A percentile compares a stretch with the other conserved stretches of the same genome.
phyloP scores from a whole-genome alignment of 2,113 vertebrate species.

The Triplophysa siluroides region DNA sequence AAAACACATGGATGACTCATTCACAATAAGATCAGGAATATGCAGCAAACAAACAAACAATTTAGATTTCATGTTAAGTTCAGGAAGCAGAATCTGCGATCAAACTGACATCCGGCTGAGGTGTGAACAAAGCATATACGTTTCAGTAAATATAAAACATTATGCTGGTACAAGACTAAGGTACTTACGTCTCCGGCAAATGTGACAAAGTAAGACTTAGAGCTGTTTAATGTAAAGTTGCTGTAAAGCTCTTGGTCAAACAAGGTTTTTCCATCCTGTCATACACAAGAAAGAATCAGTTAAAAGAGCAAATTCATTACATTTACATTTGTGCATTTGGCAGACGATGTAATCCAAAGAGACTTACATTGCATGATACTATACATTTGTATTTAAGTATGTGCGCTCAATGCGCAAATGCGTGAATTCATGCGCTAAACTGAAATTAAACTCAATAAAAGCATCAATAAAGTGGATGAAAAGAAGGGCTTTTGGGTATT shows the following conservation, averaged over 20 bases:
- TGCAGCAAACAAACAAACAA: background rate
- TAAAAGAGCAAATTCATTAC: background rate
- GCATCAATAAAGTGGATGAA: background rate
- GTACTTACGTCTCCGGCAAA: conserved; percentile 91
- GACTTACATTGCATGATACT: too few species aligned
- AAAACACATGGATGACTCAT: background rate
- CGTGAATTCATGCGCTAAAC: background rate
- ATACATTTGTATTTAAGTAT: too few species aligned
- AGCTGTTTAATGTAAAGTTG: conserved; percentile 81
- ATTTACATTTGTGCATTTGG: too few species aligned
- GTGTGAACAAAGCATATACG: background rate
- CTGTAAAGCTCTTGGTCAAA: conserved; percentile 96
- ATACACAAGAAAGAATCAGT: background rate
- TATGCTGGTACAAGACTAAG: background rate
- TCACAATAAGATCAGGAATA: background rate
- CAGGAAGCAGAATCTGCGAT: background rate
- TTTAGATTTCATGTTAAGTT: background rate
- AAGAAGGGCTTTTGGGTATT: background rate
- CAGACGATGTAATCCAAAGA: too few species aligned
- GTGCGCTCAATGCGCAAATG: too few species aligned
- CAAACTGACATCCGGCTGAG: conserved; percentile 49
- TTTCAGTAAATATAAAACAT: too few species aligned
- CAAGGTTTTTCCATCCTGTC: conserved; percentile 84
- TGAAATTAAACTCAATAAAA: background rate
- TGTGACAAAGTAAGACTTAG: conserved; percentile 90